These are phyloP conservation scores for Chelidonichthys spinosus DNA, from an alignment of 2,797 vertebrate species.

Conservation along the genomic window DNA sequence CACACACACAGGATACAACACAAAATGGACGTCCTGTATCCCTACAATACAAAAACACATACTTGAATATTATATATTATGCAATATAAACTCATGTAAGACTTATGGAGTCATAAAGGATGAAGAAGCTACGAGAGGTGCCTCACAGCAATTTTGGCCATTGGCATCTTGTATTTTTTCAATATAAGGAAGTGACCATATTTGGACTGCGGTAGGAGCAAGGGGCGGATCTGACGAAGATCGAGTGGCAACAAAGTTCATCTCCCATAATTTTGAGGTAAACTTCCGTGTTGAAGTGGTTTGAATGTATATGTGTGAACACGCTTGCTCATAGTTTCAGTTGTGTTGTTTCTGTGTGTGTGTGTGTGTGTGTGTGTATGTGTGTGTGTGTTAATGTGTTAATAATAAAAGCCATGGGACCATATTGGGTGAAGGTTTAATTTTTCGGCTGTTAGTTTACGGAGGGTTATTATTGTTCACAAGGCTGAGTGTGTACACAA, in stretches of 20 bases:
- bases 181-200: too few relatives aligned
- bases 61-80: too few relatives aligned
- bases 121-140: too few relatives aligned
- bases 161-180: too few relatives aligned
- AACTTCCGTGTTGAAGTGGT: not conserved
- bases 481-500: slow-evolving; percentile 42
- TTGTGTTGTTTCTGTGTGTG: slow-evolving; percentile 10
- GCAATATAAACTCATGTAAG: not conserved
- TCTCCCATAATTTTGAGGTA: too few relatives aligned
- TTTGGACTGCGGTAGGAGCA: too few relatives aligned
- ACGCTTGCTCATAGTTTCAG: slow-evolving; percentile 18
- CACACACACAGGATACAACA: not conserved
- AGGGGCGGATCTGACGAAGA: too few relatives aligned
- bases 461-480: slow-evolving; percentile 70
- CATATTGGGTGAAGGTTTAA: slow-evolving; percentile 57
- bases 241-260: too few relatives aligned
- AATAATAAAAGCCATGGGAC: slow-evolving; percentile 29
- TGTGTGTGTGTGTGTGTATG: slow-evolving; percentile 21
- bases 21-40: too few relatives aligned
- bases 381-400: slow-evolving; percentile 29
- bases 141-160: too few relatives aligned
- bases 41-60: not conserved
- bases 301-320: slow-evolving; percentile 5
- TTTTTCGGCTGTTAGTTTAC: slow-evolving; percentile 69
- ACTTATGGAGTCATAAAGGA: too few relatives aligned